phyloP scores from a whole-genome alignment of 2,113 vertebrate species.

The Brevimyrus niger region DNA sequence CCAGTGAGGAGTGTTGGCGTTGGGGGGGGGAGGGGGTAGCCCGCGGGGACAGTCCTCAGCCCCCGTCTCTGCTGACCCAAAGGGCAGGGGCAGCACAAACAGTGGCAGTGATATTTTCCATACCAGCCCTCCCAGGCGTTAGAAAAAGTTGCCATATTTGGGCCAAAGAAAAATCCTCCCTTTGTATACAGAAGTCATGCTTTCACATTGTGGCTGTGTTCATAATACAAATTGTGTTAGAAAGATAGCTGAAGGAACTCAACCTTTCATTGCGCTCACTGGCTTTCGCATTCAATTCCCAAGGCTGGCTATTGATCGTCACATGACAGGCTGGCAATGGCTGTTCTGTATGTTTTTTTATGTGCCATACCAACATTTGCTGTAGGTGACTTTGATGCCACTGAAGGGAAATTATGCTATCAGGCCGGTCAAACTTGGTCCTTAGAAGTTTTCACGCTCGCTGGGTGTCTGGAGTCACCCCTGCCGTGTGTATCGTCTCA shows the following conservation, averaged over 20 bases:
- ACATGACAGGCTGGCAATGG: background rate
- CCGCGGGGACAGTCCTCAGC: background rate
- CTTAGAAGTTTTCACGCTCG: background rate
- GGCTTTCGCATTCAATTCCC: background rate
- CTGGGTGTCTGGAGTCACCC: background rate
- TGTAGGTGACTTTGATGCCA: background rate
- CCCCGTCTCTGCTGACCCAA: background rate
- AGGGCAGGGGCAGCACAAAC: background rate
- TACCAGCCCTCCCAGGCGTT: background rate
- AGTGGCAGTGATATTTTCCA: constrained; percentile 12
- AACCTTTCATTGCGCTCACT: background rate
- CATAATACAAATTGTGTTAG: background rate
- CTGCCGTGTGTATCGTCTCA: background rate
- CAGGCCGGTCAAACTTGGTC: background rate
- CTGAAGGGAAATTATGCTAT: background rate
- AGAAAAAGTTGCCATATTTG: constrained; percentile 15
- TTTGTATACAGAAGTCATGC: background rate
- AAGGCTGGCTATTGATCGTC: background rate
- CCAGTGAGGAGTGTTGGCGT: background rate
- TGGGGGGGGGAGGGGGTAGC: background rate
- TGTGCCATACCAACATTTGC: background rate
- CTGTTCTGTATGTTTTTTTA: background rate
- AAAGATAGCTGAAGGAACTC: too few relatives aligned
- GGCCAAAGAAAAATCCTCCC: background rate
- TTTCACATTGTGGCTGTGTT: background rate